Percentiles rank a stretch among this genome's conserved stretches.
Conservation (phyloP, 2,888 invertebrate genomes). For the Sarcophaga variegata region DNA sequence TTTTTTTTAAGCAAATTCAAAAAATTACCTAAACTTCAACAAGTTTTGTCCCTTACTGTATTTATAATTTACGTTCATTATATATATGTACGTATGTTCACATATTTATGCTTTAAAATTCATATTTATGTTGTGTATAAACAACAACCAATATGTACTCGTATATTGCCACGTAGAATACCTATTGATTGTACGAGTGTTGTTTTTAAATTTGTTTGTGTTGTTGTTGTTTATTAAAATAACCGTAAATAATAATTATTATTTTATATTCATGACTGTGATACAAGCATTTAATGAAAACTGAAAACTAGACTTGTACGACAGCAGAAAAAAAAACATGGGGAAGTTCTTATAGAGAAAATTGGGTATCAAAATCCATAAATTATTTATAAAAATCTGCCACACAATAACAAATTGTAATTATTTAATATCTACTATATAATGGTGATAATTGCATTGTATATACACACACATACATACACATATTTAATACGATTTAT, state of each 20-base stretch:
- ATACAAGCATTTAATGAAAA: constrained; percentile 1
- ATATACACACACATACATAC: not conserved
- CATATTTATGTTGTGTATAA: not conserved
- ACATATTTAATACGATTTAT: constrained; percentile 13
- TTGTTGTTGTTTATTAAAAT: constrained; percentile 6
- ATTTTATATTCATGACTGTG: not conserved
- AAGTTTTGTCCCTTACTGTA: too few relatives aligned
- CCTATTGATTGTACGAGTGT: not conserved
- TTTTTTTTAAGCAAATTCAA: too few relatives aligned
- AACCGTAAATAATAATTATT: constrained; percentile 51
- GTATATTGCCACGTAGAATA: not conserved
- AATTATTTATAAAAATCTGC: constrained; percentile 44
- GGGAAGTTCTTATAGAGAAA: not conserved
- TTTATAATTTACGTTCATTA: not conserved
- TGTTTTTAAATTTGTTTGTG: not conserved
- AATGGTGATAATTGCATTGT: not conserved
- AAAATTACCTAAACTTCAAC: fast-evolving
- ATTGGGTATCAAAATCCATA: constrained; percentile 29
- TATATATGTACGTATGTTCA: not conserved
- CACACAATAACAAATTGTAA: constrained; percentile 35
- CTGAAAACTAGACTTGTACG: not conserved
- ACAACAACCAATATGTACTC: constrained; percentile 14
- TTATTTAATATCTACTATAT: not conserved
- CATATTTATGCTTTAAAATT: not conserved
- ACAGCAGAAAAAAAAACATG: not conserved